These are phyloP conservation scores for Conus canariensis DNA, from an alignment of 2,888 invertebrate genomes.

Conservation along the genomic window DNA sequence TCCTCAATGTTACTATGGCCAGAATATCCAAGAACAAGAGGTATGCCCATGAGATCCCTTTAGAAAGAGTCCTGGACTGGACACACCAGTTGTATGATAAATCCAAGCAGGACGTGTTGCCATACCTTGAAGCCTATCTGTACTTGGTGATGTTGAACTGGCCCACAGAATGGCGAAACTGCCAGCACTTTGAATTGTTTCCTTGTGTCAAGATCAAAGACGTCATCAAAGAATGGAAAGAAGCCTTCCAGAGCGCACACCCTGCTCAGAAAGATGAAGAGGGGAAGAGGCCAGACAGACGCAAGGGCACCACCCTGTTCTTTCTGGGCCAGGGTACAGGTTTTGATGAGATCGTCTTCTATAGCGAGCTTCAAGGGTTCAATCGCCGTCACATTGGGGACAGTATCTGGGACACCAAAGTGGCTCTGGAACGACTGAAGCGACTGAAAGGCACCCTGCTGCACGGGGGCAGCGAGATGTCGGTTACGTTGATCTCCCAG, in stretches of 20 bases:
- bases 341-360: constrained; percentile 52
- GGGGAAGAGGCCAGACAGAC: constrained; percentile 47
- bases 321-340: constrained; percentile 59
- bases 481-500: constrained; percentile 44
- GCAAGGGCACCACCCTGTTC: constrained; percentile 63
- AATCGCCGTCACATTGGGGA: constrained; percentile 46
- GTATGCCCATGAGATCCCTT: constrained; percentile 20
- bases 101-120: constrained; percentile 34
- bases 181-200: constrained; percentile 39
- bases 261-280: constrained; percentile 56
- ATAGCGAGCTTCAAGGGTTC: constrained; percentile 49
- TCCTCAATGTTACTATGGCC: constrained; percentile 51
- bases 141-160: constrained; percentile 57
- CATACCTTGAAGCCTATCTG: constrained; percentile 55
- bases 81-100: constrained; percentile 50
- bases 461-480: constrained; percentile 53
- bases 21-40: constrained; percentile 30
- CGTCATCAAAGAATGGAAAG: constrained; percentile 55
- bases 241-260: constrained; percentile 58
- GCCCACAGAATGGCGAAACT: constrained; percentile 52
- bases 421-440: constrained; percentile 49
- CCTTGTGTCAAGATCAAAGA: constrained; percentile 47
- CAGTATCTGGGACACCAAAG: constrained; percentile 51
- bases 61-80: constrained; percentile 51
- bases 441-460: constrained; percentile 53